phyloP scores from a whole-genome alignment of 1,140 invertebrate species.

The Chironomus tepperi region DNA sequence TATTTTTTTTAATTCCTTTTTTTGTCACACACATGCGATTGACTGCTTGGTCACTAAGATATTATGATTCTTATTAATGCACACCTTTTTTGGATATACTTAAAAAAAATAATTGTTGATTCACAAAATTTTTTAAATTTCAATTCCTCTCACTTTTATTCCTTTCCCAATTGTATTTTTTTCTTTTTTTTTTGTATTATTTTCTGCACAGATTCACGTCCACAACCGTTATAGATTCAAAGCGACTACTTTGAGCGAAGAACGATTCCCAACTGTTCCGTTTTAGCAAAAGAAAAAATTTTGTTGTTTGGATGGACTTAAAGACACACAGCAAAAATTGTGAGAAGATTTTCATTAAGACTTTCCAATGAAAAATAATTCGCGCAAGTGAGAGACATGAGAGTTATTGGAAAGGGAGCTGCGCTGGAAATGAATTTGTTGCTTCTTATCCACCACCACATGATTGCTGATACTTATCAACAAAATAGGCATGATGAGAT shows the following conservation, averaged over 20 bases:
- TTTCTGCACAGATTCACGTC: conserved; percentile 17
- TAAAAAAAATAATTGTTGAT: conserved; percentile 21
- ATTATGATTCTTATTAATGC: neutral
- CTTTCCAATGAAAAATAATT: neutral
- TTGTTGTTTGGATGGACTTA: neutral
- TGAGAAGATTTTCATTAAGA: neutral
- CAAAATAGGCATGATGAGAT: neutral
- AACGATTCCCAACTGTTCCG: conserved; percentile 19
- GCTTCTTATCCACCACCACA: conserved; percentile 3
- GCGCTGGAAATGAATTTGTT: conserved; percentile 5
- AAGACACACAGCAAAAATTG: neutral
- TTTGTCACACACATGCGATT: neutral
- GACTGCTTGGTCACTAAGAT: neutral
- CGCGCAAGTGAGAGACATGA: neutral
- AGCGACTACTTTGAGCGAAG: conserved; percentile 14
- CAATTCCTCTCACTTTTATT: neutral
- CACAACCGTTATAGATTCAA: neutral
- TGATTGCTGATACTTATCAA: conserved; percentile 12
- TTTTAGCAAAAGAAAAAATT: neutral
- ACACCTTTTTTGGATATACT: conserved; percentile 19
- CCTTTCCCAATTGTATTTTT: too few relatives aligned
- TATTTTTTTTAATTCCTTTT: neutral
- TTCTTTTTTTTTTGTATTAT: too few relatives aligned
- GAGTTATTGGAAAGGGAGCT: neutral
- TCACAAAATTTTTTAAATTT: neutral